A percentile compares a stretch with the other conserved stretches of the same genome.
Evolutionary conservation across 2,888 invertebrate genomes (phyloP).

Genomic region (Nasonovia ribisnigri): DNA sequence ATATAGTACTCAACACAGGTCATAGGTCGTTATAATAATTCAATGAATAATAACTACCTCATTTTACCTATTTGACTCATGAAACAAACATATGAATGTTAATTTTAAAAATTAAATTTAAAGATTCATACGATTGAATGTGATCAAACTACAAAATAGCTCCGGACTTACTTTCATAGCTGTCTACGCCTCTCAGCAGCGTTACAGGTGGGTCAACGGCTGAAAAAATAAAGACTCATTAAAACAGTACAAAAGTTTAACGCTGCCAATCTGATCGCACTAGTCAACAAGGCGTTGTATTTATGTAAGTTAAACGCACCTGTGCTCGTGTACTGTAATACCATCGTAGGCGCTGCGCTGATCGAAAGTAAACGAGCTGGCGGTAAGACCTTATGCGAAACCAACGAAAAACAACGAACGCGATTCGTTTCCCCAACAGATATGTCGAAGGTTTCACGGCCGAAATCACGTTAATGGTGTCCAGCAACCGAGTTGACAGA

Average conservation of each 20-base stretch:
- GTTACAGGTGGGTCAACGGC: conserved; percentile 42
- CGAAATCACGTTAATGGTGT: neutral
- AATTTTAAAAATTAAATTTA: neutral
- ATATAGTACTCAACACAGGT: neutral
- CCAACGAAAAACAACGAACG: neutral
- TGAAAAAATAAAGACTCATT: neutral
- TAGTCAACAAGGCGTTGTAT: neutral
- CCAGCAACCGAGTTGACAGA: too few relatives aligned
- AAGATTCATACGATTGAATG: neutral
- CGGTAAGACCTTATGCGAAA: neutral
- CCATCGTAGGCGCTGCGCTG: neutral
- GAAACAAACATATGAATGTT: neutral
- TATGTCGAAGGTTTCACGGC: neutral
- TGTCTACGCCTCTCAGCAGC: conserved; percentile 33
- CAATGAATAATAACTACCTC: neutral
- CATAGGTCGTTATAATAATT: neutral
- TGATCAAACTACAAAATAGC: neutral
- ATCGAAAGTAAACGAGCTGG: neutral
- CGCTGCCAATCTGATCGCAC: neutral
- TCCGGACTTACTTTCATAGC: conserved; percentile 39
- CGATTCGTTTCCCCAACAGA: neutral
- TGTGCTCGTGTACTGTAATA: conserved; percentile 42
- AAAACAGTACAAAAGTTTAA: neutral
- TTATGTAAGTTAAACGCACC: neutral
- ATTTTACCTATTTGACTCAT: neutral